These are phyloP conservation scores for Zeugodacus cucurbitae DNA, from an alignment of 1,140 invertebrate genomes.

Conservation along the genomic window DNA sequence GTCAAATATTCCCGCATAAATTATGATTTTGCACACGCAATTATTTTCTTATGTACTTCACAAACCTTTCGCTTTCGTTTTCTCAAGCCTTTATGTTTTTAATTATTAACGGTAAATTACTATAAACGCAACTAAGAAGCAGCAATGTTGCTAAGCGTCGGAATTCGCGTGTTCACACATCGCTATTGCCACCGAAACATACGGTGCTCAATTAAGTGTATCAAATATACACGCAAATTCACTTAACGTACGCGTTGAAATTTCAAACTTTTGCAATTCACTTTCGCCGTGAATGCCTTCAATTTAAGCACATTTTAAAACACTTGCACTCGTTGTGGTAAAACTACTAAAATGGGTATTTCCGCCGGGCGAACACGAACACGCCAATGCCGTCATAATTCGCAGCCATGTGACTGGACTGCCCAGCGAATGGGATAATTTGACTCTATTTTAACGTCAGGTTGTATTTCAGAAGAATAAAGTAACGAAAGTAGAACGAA, in stretches of 20 bases:
- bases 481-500: neutral
- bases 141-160: neutral
- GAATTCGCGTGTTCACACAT: neutral
- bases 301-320: neutral
- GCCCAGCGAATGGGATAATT: neutral
- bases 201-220: no score
- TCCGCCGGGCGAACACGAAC: neutral
- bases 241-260: no score
- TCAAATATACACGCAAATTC: no score
- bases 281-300: neutral
- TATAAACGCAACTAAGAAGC: neutral
- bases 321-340: neutral
- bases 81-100: neutral
- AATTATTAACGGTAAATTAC: neutral
- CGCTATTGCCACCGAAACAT: neutral
- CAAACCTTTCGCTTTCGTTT: neutral
- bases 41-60: neutral
- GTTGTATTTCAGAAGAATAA: neutral
- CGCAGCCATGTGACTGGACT: neutral
- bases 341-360: neutral
- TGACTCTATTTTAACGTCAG: neutral
- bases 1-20: neutral
- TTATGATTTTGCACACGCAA: neutral
- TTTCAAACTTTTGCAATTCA: neutral
- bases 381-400: neutral